Evolutionary conservation across 2,113 vertebrate genomes (phyloP).

Genomic region (Physeter macrocephalus): DNA sequence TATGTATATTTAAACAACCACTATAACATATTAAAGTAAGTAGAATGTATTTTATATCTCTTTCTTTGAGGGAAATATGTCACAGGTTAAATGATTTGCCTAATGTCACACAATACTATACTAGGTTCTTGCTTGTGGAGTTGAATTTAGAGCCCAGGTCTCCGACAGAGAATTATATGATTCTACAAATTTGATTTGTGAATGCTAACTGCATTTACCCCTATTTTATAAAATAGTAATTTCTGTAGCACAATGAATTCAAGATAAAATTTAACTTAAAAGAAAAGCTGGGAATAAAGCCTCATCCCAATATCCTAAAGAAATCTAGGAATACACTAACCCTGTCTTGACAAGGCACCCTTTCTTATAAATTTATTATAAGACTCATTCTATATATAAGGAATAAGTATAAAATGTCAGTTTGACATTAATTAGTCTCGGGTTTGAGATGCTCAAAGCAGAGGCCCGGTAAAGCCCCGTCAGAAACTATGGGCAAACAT

Average conservation of each 20-base stretch:
- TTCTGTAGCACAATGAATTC: not conserved
- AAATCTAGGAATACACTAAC: not conserved
- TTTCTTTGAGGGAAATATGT: not conserved
- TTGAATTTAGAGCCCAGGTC: not conserved
- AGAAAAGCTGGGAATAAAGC: not conserved
- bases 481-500: not conserved
- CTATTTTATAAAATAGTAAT: not conserved
- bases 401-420: not conserved
- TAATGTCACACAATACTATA: not conserved
- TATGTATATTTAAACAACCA: not conserved
- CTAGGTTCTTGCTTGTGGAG: not conserved
- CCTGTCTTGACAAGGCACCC: not conserved
- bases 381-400: not conserved
- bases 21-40: not conserved
- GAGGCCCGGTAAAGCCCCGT: not conserved
- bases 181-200: not conserved
- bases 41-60: not conserved
- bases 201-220: not conserved
- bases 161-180: not conserved
- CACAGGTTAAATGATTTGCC: not conserved
- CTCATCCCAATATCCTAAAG: not conserved
- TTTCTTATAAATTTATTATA: not conserved
- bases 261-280: not conserved
- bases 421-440: not conserved
- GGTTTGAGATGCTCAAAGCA: not conserved